Percentiles rank a stretch among this genome's conserved stretches.
Conservation (phyloP, 92 coral and sea anemone species). For the Montipora capitata region DNA sequence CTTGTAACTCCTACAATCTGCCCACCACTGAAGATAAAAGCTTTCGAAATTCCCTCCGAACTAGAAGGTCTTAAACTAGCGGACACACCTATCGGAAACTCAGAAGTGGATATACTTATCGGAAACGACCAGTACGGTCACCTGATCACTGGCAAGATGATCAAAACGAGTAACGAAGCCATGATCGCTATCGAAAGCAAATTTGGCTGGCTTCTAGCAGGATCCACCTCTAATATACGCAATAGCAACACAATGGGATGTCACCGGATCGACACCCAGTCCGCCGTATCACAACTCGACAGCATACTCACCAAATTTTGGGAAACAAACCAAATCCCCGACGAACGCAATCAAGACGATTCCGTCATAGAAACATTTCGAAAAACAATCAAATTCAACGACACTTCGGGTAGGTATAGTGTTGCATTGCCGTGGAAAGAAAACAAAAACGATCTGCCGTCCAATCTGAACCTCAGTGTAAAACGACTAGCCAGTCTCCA, state of each 20-base stretch:
- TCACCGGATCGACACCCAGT: not conserved
- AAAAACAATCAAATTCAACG: slow-evolving; percentile 22
- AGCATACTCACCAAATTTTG: slow-evolving; percentile 25
- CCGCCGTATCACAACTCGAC: not conserved
- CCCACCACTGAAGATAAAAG: no score
- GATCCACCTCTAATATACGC: not conserved
- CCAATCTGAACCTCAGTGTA: not conserved
- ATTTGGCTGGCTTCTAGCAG: slow-evolving; percentile 21
- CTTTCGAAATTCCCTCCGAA: not conserved
- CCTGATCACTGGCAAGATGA: slow-evolving; percentile 9
- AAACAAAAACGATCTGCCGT: slow-evolving; percentile 22
- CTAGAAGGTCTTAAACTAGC: slow-evolving; percentile 20
- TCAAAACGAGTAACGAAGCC: slow-evolving; percentile 19
- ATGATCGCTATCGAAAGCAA: slow-evolving; percentile 20
- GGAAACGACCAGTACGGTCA: not conserved
- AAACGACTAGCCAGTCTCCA: no score
- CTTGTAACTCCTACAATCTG: not conserved
- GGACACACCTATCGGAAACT: not conserved
- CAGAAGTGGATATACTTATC: not conserved
- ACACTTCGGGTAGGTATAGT: slow-evolving; percentile 8
- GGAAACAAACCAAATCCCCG: slow-evolving; percentile 22
- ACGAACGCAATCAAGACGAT: no score
- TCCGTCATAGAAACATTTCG: not conserved
- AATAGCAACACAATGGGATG: not conserved
- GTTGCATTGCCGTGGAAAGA: not conserved